Evolutionary conservation across 2,888 invertebrate genomes (phyloP).

Genomic region (Aethes cnicana): DNA sequence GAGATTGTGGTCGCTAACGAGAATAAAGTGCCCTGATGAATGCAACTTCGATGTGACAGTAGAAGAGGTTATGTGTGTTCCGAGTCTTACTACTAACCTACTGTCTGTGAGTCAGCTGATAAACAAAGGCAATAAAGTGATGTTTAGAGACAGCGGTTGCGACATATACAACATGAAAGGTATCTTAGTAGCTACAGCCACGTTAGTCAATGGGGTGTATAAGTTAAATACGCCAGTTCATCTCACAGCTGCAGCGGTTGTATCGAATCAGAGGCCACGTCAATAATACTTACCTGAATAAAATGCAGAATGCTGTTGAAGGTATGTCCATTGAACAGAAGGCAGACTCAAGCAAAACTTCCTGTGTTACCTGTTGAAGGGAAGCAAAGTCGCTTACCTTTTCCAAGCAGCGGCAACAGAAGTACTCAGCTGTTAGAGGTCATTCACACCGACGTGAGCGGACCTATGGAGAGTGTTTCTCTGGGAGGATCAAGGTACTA

Average conservation of each 20-base stretch:
- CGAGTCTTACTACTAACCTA: no score
- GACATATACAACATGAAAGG: not conserved
- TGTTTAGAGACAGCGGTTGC: not conserved
- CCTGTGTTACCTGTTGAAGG: no score
- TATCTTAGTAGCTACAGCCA: no score
- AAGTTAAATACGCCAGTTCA: conserved; percentile 11
- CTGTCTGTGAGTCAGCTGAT: no score
- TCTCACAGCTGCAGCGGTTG: conserved; percentile 30
- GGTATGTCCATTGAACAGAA: no score
- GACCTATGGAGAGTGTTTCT: no score
- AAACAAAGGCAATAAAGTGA: not conserved
- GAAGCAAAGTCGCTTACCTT: not conserved
- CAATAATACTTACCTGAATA: conserved; percentile 30
- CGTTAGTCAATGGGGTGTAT: conserved; percentile 19
- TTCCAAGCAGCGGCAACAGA: not conserved
- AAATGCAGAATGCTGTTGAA: conserved; percentile 31
- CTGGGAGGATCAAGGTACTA: no score
- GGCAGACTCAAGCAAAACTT: no score
- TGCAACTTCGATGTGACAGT: not conserved
- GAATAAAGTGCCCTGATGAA: conserved; percentile 1
- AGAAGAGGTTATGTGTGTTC: no score
- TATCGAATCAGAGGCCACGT: conserved; percentile 34
- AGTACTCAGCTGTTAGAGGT: no score
- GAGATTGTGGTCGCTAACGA: conserved; percentile 19
- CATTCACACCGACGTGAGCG: no score